These are phyloP conservation scores for Athripsodes cinereus DNA, from an alignment of 2,888 invertebrate genomes.

Conservation along the genomic window DNA sequence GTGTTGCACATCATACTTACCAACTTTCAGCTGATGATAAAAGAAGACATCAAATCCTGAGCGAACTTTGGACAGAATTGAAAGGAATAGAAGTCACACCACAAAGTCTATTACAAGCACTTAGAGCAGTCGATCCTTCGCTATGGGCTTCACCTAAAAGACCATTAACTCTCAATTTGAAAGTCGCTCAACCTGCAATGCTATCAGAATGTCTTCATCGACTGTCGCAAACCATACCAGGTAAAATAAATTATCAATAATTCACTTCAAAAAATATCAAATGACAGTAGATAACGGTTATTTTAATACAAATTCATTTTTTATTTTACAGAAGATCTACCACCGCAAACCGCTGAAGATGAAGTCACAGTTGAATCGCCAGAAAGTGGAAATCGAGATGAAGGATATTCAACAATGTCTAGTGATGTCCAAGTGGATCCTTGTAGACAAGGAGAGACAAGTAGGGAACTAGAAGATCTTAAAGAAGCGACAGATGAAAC, in stretches of 20 bases:
- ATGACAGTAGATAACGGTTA: not conserved
- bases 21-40: slow-evolving; percentile 57
- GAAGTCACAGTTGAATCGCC: slow-evolving; percentile 69
- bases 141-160: slow-evolving; percentile 63
- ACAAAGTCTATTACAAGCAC: slow-evolving; percentile 54
- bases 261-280: slow-evolving; percentile 7
- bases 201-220: slow-evolving; percentile 28
- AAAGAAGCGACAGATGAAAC: slow-evolving; percentile 71
- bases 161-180: slow-evolving; percentile 64
- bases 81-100: slow-evolving; percentile 60
- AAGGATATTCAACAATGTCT: slow-evolving; percentile 80
- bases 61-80: slow-evolving; percentile 59
- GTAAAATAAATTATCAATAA: not conserved
- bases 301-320: not conserved
- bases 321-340: slow-evolving; percentile 36
- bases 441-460: slow-evolving; percentile 50
- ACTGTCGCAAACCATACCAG: slow-evolving; percentile 24
- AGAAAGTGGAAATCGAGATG: slow-evolving; percentile 71
- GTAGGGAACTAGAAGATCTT: slow-evolving; percentile 60
- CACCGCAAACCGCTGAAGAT: slow-evolving; percentile 46
- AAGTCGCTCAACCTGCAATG: slow-evolving; percentile 51
- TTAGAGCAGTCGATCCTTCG: slow-evolving; percentile 59
- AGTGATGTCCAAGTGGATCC: slow-evolving; percentile 73
- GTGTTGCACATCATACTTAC: slow-evolving; percentile 39
- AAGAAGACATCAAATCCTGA: slow-evolving; percentile 56